Conservation (phyloP, 2,113 vertebrate species). For the Sarotherodon lohbergeri region DNA sequence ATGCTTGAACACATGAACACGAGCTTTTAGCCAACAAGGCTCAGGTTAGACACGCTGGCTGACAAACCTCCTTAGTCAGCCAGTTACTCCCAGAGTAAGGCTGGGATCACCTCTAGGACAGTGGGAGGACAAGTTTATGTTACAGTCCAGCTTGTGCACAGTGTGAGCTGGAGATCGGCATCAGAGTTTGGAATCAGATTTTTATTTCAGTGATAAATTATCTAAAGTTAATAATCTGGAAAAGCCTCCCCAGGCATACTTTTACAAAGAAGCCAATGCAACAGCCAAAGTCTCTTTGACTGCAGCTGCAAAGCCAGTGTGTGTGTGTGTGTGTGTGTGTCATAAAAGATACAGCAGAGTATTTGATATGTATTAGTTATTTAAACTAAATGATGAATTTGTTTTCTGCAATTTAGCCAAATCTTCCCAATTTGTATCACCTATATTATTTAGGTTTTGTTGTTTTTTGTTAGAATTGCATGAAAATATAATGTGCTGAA, state of each 20-base stretch:
- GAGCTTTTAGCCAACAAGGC: neutral
- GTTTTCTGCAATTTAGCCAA: neutral
- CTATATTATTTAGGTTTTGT: neutral
- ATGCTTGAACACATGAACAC: neutral
- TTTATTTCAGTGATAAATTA: neutral
- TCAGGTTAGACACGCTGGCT: neutral
- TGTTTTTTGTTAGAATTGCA: neutral
- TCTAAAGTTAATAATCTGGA: neutral
- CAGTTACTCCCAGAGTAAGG: neutral
- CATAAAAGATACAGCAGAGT: neutral
- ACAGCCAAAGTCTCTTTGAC: neutral
- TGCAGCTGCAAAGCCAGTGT: neutral
- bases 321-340: neutral
- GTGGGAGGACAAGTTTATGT: neutral
- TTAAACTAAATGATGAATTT: neutral
- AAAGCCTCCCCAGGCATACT: rapidly evolving
- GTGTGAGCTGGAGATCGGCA: neutral
- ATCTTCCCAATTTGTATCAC: neutral
- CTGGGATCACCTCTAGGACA: neutral
- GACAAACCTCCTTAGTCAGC: neutral
- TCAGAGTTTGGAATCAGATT: neutral
- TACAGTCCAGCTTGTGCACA: neutral
- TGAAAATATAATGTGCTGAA: neutral
- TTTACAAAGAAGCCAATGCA: neutral
- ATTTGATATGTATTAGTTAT: neutral